Evolutionary conservation across 2,797 vertebrate species (phyloP), one percentile per base, ranked within the genome.

Genomic region (Scomberomorus guttatus): DNA sequence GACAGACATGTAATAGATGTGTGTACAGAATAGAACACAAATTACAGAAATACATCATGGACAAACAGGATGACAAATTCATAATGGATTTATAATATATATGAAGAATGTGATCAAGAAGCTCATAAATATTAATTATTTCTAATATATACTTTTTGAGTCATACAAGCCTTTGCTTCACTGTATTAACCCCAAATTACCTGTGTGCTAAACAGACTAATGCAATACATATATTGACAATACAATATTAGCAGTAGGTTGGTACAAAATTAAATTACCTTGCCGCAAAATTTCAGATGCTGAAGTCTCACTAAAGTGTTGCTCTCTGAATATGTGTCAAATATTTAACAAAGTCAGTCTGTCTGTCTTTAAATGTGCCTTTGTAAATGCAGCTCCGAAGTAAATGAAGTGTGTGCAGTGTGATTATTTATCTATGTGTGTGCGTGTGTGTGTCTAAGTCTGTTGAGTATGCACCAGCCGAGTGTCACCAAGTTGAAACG

Each of bases 401-500:
- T 46, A 7, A 10, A 9, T 15, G 5, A 18, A 46, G 44, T 46
- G 44, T 44, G 42, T 13, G 42, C 42, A 48, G 29, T 10, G n/a
- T 39, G 29, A 15, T 32, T 42, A 12, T 72, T 15, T n/a, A 2
- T 58, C 37, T 17, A 2, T 55, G 18, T 59, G 22, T 25, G 55
- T 32, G 18, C 55, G 50, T 59, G 60, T 57, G 55, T 69, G 13
- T 75, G 46, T 81, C 1, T 69, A n/a, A 9, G 10, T 67, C 18
- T 71, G 60, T 48, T 20, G n/a, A 62, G 34, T 59, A 22, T 37
- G 32, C 75, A 63, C 56, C 70, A 79, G 70, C 65, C n/a, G 70
- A 82, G 78, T 81, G 10, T 75, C 70, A 44, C 73, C 72, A 71
- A 87, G 54, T 68, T 34, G 25, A 82, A 84, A 68, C 69, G 82